Evolutionary conservation across 2,113 vertebrate genomes (phyloP).

Genomic region (Probosciger aterrimus): DNA sequence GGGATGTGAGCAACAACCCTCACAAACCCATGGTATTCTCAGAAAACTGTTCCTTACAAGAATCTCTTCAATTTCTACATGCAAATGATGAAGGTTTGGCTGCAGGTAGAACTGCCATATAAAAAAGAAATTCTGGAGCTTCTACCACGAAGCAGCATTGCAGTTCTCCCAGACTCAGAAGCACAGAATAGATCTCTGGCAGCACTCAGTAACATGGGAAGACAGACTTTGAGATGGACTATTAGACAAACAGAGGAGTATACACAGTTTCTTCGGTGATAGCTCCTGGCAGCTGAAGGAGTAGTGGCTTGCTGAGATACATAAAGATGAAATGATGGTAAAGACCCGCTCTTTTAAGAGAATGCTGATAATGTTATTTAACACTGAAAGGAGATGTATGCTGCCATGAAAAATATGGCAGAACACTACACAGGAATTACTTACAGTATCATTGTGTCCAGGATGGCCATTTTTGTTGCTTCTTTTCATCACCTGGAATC

Average conservation of each 20-base stretch:
- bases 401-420: not conserved
- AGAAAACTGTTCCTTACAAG: not conserved
- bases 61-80: not conserved
- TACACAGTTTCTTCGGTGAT: not conserved
- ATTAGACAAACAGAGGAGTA: not conserved
- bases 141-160: not conserved
- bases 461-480: not conserved
- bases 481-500: not conserved
- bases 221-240: not conserved
- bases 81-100: not conserved
- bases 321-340: not conserved
- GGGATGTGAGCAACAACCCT: not conserved
- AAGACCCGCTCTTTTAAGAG: not conserved
- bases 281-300: not conserved
- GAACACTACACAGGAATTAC: not conserved
- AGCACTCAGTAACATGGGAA: not conserved
- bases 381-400: not conserved
- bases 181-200: not conserved
- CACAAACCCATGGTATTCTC: not conserved
- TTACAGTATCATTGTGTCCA: not conserved
- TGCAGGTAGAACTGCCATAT: not conserved
- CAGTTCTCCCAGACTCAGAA: not conserved
- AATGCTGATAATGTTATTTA: not conserved
- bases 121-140: not conserved
- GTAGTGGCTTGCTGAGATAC: not conserved